A percentile compares a stretch with the other conserved stretches of the same genome.
Conservation (phyloP, 1,140 invertebrate genomes). For the Thaumatotibia leucotreta region DNA sequence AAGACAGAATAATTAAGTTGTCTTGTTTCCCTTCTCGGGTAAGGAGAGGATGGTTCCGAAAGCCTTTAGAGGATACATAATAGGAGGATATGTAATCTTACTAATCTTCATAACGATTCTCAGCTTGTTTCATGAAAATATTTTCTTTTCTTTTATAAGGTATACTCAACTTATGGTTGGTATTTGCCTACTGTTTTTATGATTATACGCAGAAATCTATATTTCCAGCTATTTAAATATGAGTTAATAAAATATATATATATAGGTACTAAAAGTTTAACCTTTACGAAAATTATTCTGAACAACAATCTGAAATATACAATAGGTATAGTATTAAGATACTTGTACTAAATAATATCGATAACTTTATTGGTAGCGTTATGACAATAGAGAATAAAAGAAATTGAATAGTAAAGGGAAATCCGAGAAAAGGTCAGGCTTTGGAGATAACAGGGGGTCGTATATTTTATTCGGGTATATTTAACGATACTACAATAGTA, state of each 20-base stretch:
- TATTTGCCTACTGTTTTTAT: too few species aligned
- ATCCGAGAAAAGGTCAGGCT: constrained; percentile 6
- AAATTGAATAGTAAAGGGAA: constrained; percentile 10
- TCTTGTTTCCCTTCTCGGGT: neutral
- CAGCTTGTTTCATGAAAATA: neutral
- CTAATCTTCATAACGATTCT: too few species aligned
- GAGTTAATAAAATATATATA: too few species aligned
- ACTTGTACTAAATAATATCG: neutral
- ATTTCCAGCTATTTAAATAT: too few species aligned
- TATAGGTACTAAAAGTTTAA: too few species aligned
- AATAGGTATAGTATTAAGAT: too few species aligned
- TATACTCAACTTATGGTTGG: too few species aligned
- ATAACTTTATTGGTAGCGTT: constrained; percentile 7
- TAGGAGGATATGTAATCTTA: neutral
- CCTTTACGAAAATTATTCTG: too few species aligned
- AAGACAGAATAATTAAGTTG: neutral
- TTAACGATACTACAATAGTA: neutral
- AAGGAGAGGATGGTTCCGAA: neutral
- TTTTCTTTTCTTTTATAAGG: too few species aligned
- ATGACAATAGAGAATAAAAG: constrained; percentile 1
- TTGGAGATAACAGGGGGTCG: neutral
- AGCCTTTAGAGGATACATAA: neutral
- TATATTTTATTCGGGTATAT: constrained; percentile 2
- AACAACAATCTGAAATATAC: neutral
- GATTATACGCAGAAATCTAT: too few species aligned